phyloP scores from a whole-genome alignment of 2,888 invertebrate species.

The Monoplex corrugatus region DNA sequence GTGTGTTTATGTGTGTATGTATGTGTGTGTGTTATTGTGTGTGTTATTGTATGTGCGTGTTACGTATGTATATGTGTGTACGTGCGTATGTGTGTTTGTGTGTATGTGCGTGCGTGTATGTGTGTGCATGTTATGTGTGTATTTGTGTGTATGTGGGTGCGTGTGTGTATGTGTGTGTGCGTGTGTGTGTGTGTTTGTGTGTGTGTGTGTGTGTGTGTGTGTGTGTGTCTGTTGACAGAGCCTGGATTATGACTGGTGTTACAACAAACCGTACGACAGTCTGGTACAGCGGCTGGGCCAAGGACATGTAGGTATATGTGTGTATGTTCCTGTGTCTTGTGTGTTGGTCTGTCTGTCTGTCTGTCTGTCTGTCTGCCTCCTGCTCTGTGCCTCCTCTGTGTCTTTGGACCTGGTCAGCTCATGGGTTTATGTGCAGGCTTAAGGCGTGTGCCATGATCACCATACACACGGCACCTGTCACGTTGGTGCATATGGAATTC shows the following conservation, averaged over 20 bases:
- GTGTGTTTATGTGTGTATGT: background rate
- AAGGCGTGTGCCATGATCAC: too few species aligned
- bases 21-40: background rate
- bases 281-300: constrained; percentile 60
- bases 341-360: background rate
- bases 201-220: background rate
- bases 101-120: constrained; percentile 18
- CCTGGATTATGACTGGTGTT: constrained; percentile 70
- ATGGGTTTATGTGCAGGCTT: constrained; percentile 63
- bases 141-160: background rate
- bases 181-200: background rate
- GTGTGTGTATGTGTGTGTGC: constrained; percentile 12
- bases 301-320: constrained; percentile 63
- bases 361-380: background rate
- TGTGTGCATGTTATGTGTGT: background rate
- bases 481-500: too few species aligned
- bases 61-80: background rate
- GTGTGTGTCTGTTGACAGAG: constrained; percentile 61
- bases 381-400: background rate
- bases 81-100: constrained; percentile 22
- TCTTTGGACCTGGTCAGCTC: constrained; percentile 54
- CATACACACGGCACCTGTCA: too few species aligned
- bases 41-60: background rate
- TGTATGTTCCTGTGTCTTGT: background rate
- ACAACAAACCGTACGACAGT: constrained; percentile 68